A percentile compares a stretch with the other conserved stretches of the same genome.
Conservation (phyloP, 2,797 vertebrate genomes). For the Hydrophis major region DNA sequence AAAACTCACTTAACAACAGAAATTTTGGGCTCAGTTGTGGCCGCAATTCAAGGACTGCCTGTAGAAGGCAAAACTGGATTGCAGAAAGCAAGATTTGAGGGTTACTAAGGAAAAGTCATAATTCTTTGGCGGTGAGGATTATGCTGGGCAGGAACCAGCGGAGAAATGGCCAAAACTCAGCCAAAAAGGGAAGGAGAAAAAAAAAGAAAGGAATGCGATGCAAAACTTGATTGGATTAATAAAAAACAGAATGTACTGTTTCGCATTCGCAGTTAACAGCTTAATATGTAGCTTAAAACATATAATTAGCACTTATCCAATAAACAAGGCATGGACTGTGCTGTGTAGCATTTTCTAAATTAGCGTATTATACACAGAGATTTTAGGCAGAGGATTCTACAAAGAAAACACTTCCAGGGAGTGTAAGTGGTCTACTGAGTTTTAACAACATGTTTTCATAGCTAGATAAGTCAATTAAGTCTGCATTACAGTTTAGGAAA, state of each 20-base stretch:
- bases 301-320: slow-evolving; percentile 1
- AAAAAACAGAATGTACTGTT: not conserved
- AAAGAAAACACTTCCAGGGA: not conserved
- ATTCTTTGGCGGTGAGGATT: not conserved
- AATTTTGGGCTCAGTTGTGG: not conserved
- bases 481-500: not conserved
- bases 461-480: slow-evolving; percentile 1
- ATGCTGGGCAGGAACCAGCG: not conserved
- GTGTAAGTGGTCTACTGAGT: not conserved
- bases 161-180: not conserved
- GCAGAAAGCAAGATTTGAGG: not conserved
- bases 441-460: not conserved
- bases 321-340: not conserved
- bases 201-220: not conserved
- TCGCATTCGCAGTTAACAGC: slow-evolving; percentile 1
- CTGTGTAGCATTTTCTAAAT: not conserved
- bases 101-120: not conserved
- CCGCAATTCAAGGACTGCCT: too few relatives aligned
- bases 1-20: not conserved
- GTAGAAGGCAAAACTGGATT: not conserved
- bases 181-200: not conserved
- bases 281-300: not conserved
- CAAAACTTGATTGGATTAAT: not conserved
- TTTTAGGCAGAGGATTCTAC: not conserved
- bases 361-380: not conserved